Base-by-base conservation (phyloP, 2,888 invertebrate species). In the Subacronicta megacephala region DNA sequence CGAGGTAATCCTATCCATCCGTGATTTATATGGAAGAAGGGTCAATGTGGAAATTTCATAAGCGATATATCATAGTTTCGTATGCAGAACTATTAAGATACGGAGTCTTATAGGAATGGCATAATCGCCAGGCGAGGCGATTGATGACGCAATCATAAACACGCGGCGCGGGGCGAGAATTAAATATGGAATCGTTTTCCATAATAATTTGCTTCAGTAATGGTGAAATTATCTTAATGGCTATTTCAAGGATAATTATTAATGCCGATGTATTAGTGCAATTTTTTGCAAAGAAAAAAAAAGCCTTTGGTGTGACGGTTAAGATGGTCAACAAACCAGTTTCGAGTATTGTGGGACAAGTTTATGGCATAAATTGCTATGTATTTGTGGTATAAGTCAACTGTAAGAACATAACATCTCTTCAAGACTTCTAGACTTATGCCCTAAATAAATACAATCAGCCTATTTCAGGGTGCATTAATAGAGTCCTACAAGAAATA, bases 1-100 rank as follows among this genome's bases (percentile, higher is more conserved):
- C 85, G 82, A 84, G 87, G 88, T 92, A 92, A 93, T 92, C 92
- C 92, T 89, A 91, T 92, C 91, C 86, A 91, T 92, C 81, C 82
- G 84, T 91, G 92, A 93, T 93, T 93, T 93, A 93, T 93, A 84
- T 83, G 82, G 72, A 77, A 81, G 85, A 82, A 90, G 90, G 93
- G 90, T 90, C 92, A 92, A 83, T 87, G 86, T 87, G 83, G 87
- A 87, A 84, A 87, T 90, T 90, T 87, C 87, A 89, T 88, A 87
- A 86, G 83, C 84, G 76, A 88, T 90, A 84, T 85, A 87, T 88
- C 84, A 89, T 80, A 57, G 38, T 83, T 82, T 81, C 81, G 77
- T 82, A 85, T 82, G 82, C 84, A 84, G 77, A 81, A 84, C 77
- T 84, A 82, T 87, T 83, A 82, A 77, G 77, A 75, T 71, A 72